Evolutionary conservation across 2,113 vertebrate species (phyloP).

Genomic region (Dicrurus megarhynchus): DNA sequence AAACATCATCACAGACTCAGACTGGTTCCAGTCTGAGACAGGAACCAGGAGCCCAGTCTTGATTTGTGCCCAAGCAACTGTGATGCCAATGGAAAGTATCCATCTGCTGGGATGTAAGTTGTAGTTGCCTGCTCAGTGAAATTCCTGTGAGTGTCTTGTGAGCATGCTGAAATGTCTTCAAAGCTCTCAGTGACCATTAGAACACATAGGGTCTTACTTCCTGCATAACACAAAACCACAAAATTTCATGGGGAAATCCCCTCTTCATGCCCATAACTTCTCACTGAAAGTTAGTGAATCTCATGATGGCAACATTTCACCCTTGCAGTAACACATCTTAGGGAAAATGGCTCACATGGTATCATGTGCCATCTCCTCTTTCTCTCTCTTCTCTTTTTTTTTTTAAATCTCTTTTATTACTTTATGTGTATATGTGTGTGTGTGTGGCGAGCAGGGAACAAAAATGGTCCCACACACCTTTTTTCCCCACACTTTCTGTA

Average conservation of each 20-base stretch:
- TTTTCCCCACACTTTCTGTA: not conserved
- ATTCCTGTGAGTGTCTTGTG: not conserved
- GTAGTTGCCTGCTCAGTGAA: not conserved
- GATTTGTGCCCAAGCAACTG: not conserved
- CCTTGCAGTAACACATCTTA: not conserved
- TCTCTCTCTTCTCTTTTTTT: not conserved
- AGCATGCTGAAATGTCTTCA: not conserved
- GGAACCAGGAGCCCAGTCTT: not conserved
- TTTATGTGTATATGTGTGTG: not conserved
- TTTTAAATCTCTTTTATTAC: not conserved
- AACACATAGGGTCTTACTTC: not conserved
- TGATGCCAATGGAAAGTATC: slow-evolving; percentile 4
- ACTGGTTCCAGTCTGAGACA: not conserved
- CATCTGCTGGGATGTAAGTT: not conserved
- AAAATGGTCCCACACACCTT: not conserved
- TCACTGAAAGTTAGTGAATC: not conserved
- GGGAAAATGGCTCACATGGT: not conserved
- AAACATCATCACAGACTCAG: not conserved
- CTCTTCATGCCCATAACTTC: not conserved
- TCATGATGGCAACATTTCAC: not conserved
- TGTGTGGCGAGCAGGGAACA: not conserved
- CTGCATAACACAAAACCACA: not conserved
- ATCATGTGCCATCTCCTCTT: not conserved
- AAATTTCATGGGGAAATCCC: not conserved
- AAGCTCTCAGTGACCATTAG: not conserved